These are phyloP conservation scores for Chaetogeoica ovagalla DNA, from an alignment of 2,888 invertebrate species.

Conservation along the genomic window DNA sequence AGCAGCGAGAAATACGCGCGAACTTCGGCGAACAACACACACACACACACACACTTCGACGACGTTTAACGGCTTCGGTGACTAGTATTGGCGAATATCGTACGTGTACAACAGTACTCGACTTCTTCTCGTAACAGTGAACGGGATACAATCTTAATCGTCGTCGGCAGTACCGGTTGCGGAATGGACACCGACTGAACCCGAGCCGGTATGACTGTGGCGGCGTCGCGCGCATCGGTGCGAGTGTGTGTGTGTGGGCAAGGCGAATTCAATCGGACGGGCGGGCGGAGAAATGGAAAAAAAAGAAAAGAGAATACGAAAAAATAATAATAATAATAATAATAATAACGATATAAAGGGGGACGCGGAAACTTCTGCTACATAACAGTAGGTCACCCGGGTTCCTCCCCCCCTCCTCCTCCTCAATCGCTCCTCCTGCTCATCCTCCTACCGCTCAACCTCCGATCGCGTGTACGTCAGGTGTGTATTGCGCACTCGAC, in stretches of 20 bases:
- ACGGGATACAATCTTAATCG: too few relatives aligned
- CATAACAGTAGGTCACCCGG: constrained; percentile 50
- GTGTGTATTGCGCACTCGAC: too few relatives aligned
- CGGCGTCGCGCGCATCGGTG: not conserved
- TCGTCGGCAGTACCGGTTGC: constrained; percentile 45
- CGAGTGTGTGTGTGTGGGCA: constrained; percentile 10
- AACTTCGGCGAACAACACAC: not conserved
- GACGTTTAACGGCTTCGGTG: constrained; percentile 10
- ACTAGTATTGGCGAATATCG: constrained; percentile 23
- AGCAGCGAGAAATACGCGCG: not conserved
- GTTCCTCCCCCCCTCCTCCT: constrained; percentile 9
- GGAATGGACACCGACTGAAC: constrained; percentile 53
- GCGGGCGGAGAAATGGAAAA: constrained; percentile 32
- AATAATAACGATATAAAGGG: constrained; percentile 8
- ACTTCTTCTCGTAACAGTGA: too few relatives aligned
- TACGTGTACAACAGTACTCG: too few relatives aligned
- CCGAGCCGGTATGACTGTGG: not conserved
- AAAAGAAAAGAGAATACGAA: constrained; percentile 24
- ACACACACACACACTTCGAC: not conserved
- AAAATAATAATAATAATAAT: not conserved
- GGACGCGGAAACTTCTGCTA: constrained; percentile 34
- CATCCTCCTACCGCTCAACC: too few relatives aligned
- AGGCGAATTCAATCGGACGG: constrained; percentile 43
- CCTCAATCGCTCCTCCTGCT: too few relatives aligned
- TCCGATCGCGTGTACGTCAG: too few relatives aligned